These are phyloP conservation scores for Drosophila niveifrons DNA, from an alignment of 2,888 invertebrate genomes.

Conservation along the genomic window DNA sequence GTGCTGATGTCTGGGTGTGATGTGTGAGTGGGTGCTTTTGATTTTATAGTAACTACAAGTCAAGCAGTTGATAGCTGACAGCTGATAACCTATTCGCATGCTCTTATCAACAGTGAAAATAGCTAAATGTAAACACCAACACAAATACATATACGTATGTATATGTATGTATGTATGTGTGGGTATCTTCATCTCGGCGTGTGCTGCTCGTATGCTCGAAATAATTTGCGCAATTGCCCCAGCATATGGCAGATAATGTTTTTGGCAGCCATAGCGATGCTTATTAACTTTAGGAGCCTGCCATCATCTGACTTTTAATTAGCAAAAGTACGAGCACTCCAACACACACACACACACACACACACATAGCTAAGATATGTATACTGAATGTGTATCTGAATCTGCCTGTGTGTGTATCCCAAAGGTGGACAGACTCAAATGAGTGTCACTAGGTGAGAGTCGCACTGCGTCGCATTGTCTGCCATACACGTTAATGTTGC, in stretches of 20 bases:
- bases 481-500: constrained; percentile 28
- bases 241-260: constrained; percentile 59
- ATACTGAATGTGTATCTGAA: constrained; percentile 10
- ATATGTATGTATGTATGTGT: constrained; percentile 5
- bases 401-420: constrained; percentile 37
- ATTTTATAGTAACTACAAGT: constrained; percentile 33
- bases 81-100: constrained; percentile 51
- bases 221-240: constrained; percentile 61
- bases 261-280: constrained; percentile 49
- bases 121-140: constrained; percentile 18
- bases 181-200: constrained; percentile 16
- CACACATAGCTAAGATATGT: constrained; percentile 21
- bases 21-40: constrained; percentile 29
- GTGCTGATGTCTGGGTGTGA: not conserved
- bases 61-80: constrained; percentile 28
- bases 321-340: constrained; percentile 46
- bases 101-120: constrained; percentile 52
- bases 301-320: constrained; percentile 62
- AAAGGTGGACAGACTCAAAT: constrained; percentile 59
- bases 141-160: constrained; percentile 6
- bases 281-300: constrained; percentile 50
- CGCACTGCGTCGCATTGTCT: constrained; percentile 64
- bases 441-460: constrained; percentile 81
- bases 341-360: constrained; percentile 14
- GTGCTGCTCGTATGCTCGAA: constrained; percentile 44